These are phyloP conservation scores for Scaptomyza polygonia DNA, from an alignment of 2,888 invertebrate genomes.

Conservation along the genomic window DNA sequence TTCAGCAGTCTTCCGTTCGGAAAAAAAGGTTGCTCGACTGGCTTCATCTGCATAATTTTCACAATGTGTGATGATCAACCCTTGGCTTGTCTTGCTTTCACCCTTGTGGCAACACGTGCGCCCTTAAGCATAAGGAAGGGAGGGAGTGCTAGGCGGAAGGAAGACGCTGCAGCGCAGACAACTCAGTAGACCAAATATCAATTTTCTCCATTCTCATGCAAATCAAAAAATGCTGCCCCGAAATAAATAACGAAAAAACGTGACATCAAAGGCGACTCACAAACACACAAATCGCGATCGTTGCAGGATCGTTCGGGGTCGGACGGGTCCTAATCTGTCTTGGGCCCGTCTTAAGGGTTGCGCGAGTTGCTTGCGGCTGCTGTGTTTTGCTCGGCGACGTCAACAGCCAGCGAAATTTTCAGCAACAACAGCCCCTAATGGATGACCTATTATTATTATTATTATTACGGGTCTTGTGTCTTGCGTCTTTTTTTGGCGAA, in stretches of 20 bases:
- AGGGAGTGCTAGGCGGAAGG: constrained; percentile 29
- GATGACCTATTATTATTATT: constrained; percentile 76
- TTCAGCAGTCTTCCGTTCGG: constrained; percentile 57
- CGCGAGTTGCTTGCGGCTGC: constrained; percentile 30
- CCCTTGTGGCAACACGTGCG: constrained; percentile 68
- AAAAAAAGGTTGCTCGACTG: constrained; percentile 58
- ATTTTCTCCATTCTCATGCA: constrained; percentile 84
- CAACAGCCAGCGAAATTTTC: constrained; percentile 61
- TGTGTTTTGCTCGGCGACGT: constrained; percentile 70
- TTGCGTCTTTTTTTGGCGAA: constrained; percentile 68
- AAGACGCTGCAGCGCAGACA: constrained; percentile 74
- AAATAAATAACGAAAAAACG: constrained; percentile 73
- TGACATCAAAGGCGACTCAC: constrained; percentile 66
- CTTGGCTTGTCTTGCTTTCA: constrained; percentile 39
- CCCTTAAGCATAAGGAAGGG: constrained; percentile 28
- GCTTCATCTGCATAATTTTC: constrained; percentile 82
- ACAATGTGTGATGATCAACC: constrained; percentile 74
- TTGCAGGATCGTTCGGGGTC: constrained; percentile 29
- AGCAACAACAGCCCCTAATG: constrained; percentile 63
- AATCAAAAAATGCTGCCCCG: constrained; percentile 74
- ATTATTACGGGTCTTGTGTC: constrained; percentile 17
- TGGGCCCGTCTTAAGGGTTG: constrained; percentile 56
- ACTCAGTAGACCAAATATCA: constrained; percentile 82
- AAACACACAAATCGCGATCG: constrained; percentile 34
- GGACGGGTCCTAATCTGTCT: constrained; percentile 56